phyloP scores from a whole-genome alignment of 2,113 vertebrate species.

The Gopherus evgoodei region DNA sequence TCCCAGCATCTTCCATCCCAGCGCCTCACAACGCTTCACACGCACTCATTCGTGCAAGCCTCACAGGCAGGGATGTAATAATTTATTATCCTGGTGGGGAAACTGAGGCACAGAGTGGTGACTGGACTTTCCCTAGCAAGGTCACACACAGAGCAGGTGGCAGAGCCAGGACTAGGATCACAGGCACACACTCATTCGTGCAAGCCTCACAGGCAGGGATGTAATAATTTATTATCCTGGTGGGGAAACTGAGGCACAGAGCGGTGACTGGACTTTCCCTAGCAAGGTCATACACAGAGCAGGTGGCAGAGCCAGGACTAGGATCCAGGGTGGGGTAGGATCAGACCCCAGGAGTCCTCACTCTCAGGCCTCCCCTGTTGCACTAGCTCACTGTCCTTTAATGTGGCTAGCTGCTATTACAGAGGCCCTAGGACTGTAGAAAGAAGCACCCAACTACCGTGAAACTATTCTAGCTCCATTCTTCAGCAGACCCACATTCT shows the following conservation, averaged over 20 bases:
- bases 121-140: background rate
- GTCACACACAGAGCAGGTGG: background rate
- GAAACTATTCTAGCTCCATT: background rate
- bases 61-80: background rate
- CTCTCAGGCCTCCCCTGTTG: background rate
- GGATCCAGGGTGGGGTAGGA: background rate
- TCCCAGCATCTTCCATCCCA: fast-evolving
- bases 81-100: background rate
- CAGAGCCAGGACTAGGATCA: background rate
- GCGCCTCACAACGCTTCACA: background rate
- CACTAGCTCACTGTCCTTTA: background rate
- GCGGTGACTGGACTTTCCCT: background rate
- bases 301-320: background rate
- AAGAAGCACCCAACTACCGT: background rate
- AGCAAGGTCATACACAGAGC: background rate
- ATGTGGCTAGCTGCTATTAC: background rate
- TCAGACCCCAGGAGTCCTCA: background rate
- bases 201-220: background rate
- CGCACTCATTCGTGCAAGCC: background rate
- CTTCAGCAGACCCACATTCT: background rate
- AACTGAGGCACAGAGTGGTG: background rate
- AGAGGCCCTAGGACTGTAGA: background rate
- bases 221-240: background rate
- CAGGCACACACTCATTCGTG: no score
- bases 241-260: background rate